These are phyloP conservation scores for Nothura maculosa DNA, from an alignment of 2,797 vertebrate genomes.

Conservation along the genomic window DNA sequence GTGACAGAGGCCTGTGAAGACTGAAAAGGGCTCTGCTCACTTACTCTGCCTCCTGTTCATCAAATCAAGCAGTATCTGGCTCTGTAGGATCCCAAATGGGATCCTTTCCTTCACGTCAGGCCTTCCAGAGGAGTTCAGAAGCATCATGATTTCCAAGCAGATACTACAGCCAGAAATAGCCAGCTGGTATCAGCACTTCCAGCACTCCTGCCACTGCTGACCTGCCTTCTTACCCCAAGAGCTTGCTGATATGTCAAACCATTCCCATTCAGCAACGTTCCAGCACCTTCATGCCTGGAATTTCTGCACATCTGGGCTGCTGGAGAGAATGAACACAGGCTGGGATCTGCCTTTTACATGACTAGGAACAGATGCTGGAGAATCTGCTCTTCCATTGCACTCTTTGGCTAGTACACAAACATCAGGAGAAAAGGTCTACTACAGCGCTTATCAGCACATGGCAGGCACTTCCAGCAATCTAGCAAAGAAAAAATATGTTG, in stretches of 20 bases:
- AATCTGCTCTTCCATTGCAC: not conserved
- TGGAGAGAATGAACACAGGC: not conserved
- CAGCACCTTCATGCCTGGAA: not conserved
- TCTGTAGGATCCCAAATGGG: fast-evolving
- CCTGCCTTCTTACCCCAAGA: not conserved
- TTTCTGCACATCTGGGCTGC: not conserved
- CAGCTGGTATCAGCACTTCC: not conserved
- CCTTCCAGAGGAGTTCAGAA: not conserved
- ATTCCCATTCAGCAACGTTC: not conserved
- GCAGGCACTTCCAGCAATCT: constrained; percentile 52
- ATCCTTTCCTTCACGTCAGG: not conserved
- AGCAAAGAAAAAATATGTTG: constrained; percentile 26
- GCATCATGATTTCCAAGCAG: not conserved
- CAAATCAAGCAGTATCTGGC: not conserved
- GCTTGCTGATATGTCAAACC: not conserved
- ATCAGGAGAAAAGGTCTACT: constrained; percentile 24
- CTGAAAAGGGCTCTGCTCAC: fast-evolving
- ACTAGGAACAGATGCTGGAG: not conserved
- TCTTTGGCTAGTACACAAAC: not conserved
- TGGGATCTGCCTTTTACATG: not conserved
- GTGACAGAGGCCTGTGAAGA: not conserved
- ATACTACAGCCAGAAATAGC: not conserved
- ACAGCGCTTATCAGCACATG: constrained; percentile 53
- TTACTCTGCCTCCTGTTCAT: not conserved
- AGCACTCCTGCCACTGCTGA: not conserved